Percentiles rank a stretch among this genome's conserved stretches.
phyloP scores from a whole-genome alignment of 2,888 invertebrate genomes.

The Drosophila macrospina region DNA sequence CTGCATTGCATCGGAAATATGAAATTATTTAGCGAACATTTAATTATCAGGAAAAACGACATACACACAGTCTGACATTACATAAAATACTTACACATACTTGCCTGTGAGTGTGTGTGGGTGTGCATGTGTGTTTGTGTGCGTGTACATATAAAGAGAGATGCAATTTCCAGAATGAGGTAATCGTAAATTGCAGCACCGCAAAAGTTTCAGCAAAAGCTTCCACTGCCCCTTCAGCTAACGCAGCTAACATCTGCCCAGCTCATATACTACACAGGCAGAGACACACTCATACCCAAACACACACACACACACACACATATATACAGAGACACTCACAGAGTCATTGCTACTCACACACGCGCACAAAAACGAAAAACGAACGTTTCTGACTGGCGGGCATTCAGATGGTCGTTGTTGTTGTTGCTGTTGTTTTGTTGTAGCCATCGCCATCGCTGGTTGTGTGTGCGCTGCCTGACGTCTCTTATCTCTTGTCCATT shows the following conservation, averaged over 20 bases:
- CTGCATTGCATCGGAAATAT: constrained; percentile 35
- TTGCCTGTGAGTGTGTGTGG: background rate
- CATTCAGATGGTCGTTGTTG: constrained; percentile 66
- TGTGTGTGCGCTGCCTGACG: constrained; percentile 67
- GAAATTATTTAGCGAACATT: constrained; percentile 61
- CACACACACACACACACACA: constrained; percentile 19
- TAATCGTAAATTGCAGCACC: constrained; percentile 67
- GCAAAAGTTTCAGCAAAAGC: constrained; percentile 20
- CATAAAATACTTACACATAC: constrained; percentile 8
- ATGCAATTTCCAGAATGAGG: constrained; percentile 73
- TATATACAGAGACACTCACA: constrained; percentile 14
- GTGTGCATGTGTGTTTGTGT: constrained; percentile 2
- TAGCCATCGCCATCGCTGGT: constrained; percentile 67
- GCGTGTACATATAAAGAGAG: constrained; percentile 36
- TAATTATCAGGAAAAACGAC: constrained; percentile 68
- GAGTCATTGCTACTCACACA: constrained; percentile 49
- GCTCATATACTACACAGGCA: constrained; percentile 15
- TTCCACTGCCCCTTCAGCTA: constrained; percentile 8
- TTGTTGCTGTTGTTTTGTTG: constrained; percentile 39
- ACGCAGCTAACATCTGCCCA: constrained; percentile 46
- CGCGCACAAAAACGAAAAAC: constrained; percentile 67
- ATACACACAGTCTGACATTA: constrained; percentile 27
- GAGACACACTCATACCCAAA: constrained; percentile 5
- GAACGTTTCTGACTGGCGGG: constrained; percentile 83
- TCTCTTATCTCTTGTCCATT: constrained; percentile 84